phyloP scores from a whole-genome alignment of 2,797 vertebrate genomes.

The Hemibagrus guttatus region DNA sequence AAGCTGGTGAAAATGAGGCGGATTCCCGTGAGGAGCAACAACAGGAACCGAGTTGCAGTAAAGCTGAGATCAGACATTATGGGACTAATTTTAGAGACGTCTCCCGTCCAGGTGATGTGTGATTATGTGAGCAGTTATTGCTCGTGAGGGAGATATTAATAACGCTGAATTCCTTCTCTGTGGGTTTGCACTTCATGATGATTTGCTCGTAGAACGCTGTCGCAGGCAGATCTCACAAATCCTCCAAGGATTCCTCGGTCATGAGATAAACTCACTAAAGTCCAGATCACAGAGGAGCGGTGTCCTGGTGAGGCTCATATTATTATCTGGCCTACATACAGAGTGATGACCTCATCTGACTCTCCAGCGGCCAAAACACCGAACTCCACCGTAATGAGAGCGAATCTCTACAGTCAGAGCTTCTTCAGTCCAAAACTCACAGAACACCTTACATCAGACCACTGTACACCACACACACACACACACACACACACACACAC shows the following conservation, averaged over 20 bases:
- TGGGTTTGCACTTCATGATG: neutral
- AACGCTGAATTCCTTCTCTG: neutral
- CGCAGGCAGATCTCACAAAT: neutral
- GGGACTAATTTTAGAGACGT: constrained; percentile 28
- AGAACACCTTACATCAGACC: neutral
- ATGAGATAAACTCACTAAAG: constrained; percentile 3
- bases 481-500: no score
- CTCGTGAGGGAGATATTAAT: constrained; percentile 3
- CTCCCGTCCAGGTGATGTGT: constrained; percentile 35
- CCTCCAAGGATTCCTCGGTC: neutral
- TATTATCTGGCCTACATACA: constrained; percentile 18
- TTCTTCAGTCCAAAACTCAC: neutral
- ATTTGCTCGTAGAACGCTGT: neutral
- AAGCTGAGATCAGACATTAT: constrained; percentile 25
- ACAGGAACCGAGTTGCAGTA: constrained; percentile 17
- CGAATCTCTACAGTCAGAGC: neutral
- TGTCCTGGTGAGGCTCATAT: neutral
- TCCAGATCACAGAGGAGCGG: neutral
- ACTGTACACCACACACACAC: neutral
- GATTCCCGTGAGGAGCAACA: constrained; percentile 20
- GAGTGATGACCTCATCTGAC: neutral
- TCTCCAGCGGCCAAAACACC: neutral
- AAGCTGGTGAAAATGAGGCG: constrained; percentile 41
- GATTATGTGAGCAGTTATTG: constrained; percentile 19
- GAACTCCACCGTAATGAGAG: neutral